Evolutionary conservation across 1,140 invertebrate species (phyloP).

Genomic region (Euborellia annulipes): DNA sequence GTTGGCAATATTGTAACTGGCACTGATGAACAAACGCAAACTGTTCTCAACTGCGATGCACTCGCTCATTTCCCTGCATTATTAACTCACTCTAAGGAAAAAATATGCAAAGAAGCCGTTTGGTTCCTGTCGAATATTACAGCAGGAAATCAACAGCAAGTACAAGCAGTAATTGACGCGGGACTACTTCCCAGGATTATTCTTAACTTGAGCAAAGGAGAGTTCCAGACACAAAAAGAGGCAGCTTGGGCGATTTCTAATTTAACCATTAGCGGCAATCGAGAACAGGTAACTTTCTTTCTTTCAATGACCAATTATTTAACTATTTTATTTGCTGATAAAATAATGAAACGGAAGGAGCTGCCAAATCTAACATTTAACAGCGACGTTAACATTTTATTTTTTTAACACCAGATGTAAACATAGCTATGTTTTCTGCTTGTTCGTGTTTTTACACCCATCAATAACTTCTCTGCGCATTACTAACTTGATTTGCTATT

Average conservation of each 20-base stretch:
- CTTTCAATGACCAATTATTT: not conserved
- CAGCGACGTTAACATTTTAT: too few species aligned
- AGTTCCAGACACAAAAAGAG: slow-evolving; percentile 98
- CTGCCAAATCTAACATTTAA: too few species aligned
- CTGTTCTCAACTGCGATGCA: slow-evolving; percentile 83
- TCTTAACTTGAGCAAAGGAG: slow-evolving; percentile 74
- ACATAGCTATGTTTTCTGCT: too few species aligned
- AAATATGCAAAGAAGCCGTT: slow-evolving; percentile 80
- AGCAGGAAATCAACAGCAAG: slow-evolving; percentile 92
- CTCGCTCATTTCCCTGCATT: slow-evolving; percentile 81
- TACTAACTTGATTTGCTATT: too few species aligned
- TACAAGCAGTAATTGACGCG: slow-evolving; percentile 93
- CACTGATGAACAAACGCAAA: slow-evolving; percentile 95
- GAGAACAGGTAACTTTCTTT: slow-evolving; percentile 61
- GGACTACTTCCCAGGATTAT: slow-evolving; percentile 88
- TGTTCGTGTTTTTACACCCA: too few species aligned
- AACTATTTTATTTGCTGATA: too few species aligned
- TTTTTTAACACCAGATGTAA: too few species aligned
- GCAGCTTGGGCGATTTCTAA: slow-evolving; percentile 99
- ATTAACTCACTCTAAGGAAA: slow-evolving; percentile 74
- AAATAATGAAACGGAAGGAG: too few species aligned
- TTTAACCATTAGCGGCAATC: slow-evolving; percentile 90
- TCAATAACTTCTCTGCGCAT: too few species aligned
- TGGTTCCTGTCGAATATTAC: slow-evolving; percentile 99
- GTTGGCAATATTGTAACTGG: slow-evolving; percentile 99